phyloP scores from a whole-genome alignment of 2,888 invertebrate species.

The Scaptomyza reducta region DNA sequence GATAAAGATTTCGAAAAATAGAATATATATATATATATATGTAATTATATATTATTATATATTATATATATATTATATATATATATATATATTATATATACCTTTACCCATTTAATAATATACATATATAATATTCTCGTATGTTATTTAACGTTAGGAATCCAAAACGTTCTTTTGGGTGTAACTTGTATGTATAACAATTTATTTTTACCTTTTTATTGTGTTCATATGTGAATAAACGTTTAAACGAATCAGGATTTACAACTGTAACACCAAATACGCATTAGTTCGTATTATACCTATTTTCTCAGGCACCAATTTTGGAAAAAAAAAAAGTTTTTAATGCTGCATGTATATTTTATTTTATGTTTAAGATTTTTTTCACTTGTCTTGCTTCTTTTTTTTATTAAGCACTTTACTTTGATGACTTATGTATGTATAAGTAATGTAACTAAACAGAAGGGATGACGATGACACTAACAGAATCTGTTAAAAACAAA shows the following conservation, averaged over 20 bases:
- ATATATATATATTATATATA: not conserved
- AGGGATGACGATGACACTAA: constrained; percentile 39
- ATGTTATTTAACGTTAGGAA: not conserved
- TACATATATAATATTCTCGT: not conserved
- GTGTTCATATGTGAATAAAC: constrained; percentile 29
- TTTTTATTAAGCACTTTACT: constrained; percentile 39
- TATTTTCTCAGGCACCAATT: constrained; percentile 28
- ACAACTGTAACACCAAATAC: constrained; percentile 19
- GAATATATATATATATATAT: not conserved
- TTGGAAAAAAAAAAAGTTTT: constrained; percentile 10
- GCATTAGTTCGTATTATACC: constrained; percentile 21
- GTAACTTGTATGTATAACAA: constrained; percentile 1
- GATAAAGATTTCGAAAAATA: not conserved
- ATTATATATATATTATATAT: not conserved
- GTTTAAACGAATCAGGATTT: constrained; percentile 15
- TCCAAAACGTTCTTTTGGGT: not conserved
- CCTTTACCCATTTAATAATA: not conserved
- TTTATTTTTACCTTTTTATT: constrained; percentile 23
- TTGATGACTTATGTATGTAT: constrained; percentile 46
- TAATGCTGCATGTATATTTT: constrained; percentile 1
- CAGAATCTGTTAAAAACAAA: constrained; percentile 33
- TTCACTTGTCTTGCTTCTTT: constrained; percentile 5
- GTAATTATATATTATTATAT: not conserved
- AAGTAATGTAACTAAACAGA: constrained; percentile 49
- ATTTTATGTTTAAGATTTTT: constrained; percentile 1